phyloP scores from a whole-genome alignment of 2,888 invertebrate genomes.

The Antitype chi region DNA sequence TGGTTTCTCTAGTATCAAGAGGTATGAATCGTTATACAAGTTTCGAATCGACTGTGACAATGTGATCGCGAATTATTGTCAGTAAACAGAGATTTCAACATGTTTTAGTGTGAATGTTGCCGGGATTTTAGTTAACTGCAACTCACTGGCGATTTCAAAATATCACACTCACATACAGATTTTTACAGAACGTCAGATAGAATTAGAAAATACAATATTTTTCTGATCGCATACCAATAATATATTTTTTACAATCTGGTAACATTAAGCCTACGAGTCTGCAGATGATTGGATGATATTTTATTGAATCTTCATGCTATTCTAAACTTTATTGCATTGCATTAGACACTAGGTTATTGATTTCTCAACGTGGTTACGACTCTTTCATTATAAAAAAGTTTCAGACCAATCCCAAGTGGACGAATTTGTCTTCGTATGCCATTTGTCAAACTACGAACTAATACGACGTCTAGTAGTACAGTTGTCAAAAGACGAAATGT shows the following conservation, averaged over 20 bases:
- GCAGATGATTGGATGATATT: slow-evolving; percentile 56
- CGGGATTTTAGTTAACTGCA: no score
- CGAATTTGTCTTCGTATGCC: slow-evolving; percentile 83
- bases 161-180: no score
- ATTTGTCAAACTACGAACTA: slow-evolving; percentile 78
- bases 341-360: not conserved
- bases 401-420: slow-evolving; percentile 81
- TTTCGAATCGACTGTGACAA: no score
- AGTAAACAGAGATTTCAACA: no score
- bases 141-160: no score
- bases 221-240: no score
- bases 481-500: slow-evolving; percentile 83
- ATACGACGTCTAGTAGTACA: slow-evolving; percentile 30
- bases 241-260: slow-evolving; percentile 22
- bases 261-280: slow-evolving; percentile 60
- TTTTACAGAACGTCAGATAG: no score
- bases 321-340: not conserved
- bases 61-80: no score
- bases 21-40: no score
- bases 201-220: not conserved
- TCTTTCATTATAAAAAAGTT: not conserved
- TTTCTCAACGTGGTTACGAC: slow-evolving; percentile 15
- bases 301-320: not conserved
- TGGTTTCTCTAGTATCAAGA: no score
- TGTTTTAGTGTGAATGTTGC: no score